Evolutionary conservation across 2,797 vertebrate genomes (phyloP), one percentile per base, ranked within the genome.

Genomic region (Phoxinus dragarum): DNA sequence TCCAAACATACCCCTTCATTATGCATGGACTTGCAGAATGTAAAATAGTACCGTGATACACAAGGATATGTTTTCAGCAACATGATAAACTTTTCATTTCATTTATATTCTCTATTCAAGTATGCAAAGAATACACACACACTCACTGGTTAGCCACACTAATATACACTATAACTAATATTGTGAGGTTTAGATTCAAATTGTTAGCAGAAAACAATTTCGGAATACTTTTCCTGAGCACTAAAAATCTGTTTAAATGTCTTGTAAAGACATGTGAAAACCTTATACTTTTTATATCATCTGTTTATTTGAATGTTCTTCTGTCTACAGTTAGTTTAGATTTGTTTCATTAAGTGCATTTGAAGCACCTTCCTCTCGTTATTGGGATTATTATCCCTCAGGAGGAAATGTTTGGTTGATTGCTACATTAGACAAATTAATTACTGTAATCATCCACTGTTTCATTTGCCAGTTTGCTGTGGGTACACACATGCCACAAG

Each of bases 321-420:
- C 71, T 49, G 40, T 79, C 59, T 66, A 31, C 74, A 11, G 44
- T 52, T 73, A 12, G 40, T 74, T 84, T 67, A 54, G 17, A 16
- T 59, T 76, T 44, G 23, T 7, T 52, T 73, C n/a, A 64, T 21
- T 73, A 11, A 34, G 31, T 27, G 44, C 38, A 23, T 42, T 27
- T 67, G 31, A 85, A 52, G 9, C 69, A 66, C 73, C 72, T 69
- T 84, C 38, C 44, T 74, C 16, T 69, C 66, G 69, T 80, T 80
- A 69, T 59, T 21, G 31, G 38, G n/a, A 81, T 73, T 77, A 84
- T 75, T 12, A 49, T 75, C 80, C 64, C 73, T 83, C 71, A 80
- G 47, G 75, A 88, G 44, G 82, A 79, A 86, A 56, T 81, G 68
- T 82, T 83, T 83, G 54, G 38, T 85, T 88, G 67, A 88, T 86